Evolutionary conservation across 2,888 invertebrate species (phyloP), one percentile per base, ranked within the genome.

Genomic region (Pollenia angustigena): DNA sequence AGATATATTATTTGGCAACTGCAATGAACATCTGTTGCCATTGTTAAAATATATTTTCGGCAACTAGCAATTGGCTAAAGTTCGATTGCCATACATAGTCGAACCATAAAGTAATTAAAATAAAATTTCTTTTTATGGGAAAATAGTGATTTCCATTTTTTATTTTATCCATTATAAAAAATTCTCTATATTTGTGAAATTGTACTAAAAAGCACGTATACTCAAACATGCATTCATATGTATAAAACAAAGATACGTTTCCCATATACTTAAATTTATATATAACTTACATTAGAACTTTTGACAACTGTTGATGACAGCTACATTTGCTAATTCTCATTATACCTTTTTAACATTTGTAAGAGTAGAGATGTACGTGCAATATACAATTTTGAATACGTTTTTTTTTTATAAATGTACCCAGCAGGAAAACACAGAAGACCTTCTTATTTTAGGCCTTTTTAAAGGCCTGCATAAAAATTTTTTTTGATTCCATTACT

Each of bases 301-400:
- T 82, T 72, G 81, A 82, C 85, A 85, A 68, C 85, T 85, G 85
- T 50, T 85, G 78, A 69, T 85, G 85, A 82, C 85, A 85, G 85
- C 79, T 82, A 85, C 81, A 85, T 79, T 82, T 82, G 72, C 81
- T 85, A 82, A 85, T 85, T 79, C 78, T 82, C 74, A 85, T 85
- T 79, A 82, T 82, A 79, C 81, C 68, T 81, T 82, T 6, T 32
- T 79, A 54, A 18, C 66, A 58, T 76, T 54, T 42, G 23, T 9
- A 75, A 56, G 58, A 68, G 68, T 74, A 52, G 10, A 68, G 50
- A 11, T 66, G 48, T 68, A 32, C 12, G 16, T 6, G 11, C 23
- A 72, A 72, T 72, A 72, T 72, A 23, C 2, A 23, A 23, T 23
- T 23, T 32, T 32, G 4, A 32, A 2, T 23, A 32, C 32, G 32